These are phyloP conservation scores for Scaptomyza flava DNA, from an alignment of 2,888 invertebrate species.

Conservation along the genomic window DNA sequence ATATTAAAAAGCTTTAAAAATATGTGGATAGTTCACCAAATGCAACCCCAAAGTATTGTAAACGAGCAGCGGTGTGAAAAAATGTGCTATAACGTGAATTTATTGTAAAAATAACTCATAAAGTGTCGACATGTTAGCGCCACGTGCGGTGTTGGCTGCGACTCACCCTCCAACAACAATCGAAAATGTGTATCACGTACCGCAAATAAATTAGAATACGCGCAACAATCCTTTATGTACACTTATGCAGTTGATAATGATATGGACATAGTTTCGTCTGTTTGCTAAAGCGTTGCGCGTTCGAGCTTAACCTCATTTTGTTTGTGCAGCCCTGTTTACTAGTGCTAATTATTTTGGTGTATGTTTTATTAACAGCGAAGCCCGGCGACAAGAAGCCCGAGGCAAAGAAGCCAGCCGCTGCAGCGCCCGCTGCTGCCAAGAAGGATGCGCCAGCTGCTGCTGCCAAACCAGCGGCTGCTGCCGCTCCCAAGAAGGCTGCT, in stretches of 20 bases:
- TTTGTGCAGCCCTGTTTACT: conserved; percentile 52
- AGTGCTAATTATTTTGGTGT: conserved; percentile 24
- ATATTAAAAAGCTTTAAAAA: conserved; percentile 64
- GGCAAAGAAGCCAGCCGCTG: conserved; percentile 84
- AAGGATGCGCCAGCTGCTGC: conserved; percentile 81
- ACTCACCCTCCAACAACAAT: conserved; percentile 22
- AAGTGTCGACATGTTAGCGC: conserved; percentile 43
- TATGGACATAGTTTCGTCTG: background rate
- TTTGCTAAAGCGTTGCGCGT: conserved; percentile 23
- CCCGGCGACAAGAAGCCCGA: conserved; percentile 86
- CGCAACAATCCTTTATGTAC: background rate
- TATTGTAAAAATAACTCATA: conserved; percentile 30
- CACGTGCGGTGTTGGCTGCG: conserved; percentile 66
- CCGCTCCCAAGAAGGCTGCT: conserved; percentile 76
- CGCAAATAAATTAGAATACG: background rate
- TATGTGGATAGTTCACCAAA: conserved; percentile 44
- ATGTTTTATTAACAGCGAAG: conserved; percentile 84
- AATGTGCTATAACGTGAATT: conserved; percentile 40
- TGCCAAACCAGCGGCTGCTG: conserved; percentile 81
- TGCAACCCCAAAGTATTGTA: conserved; percentile 28
- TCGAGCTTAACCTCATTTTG: conserved; percentile 71
- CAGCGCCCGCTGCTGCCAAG: conserved; percentile 84
- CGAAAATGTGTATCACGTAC: conserved; percentile 7
- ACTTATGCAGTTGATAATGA: conserved; percentile 1
- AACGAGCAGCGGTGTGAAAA: conserved; percentile 10